Evolutionary conservation across 2,113 vertebrate genomes (phyloP).

Genomic region (Pyxicephalus adspersus): DNA sequence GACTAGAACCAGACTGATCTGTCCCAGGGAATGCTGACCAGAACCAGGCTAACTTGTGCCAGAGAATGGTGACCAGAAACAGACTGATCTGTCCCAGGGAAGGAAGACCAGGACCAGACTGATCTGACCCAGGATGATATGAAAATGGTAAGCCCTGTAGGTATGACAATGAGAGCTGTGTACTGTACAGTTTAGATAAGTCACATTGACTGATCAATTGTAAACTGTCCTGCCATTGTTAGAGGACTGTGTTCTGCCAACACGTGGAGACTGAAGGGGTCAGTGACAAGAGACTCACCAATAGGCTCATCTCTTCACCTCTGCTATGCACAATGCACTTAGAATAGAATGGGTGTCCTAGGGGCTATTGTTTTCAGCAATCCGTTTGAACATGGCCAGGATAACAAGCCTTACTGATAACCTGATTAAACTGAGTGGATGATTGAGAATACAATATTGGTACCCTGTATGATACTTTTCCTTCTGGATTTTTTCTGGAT

Average conservation of each 20-base stretch:
- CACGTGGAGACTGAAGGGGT: conserved; percentile 13
- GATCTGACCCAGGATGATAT: too few relatives aligned
- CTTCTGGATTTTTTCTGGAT: too few relatives aligned
- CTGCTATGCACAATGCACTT: conserved; percentile 6
- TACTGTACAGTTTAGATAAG: conserved; percentile 1
- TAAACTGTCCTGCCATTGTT: background rate
- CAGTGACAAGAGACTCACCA: background rate
- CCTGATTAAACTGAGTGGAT: background rate
- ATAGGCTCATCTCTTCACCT: background rate
- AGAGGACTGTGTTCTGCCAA: background rate
- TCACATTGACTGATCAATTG: conserved; percentile 5
- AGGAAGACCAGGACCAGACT: too few relatives aligned
- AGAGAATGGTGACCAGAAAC: too few relatives aligned
- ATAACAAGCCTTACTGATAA: conserved; percentile 10
- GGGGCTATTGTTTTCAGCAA: conserved; percentile 40
- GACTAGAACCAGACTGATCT: too few relatives aligned
- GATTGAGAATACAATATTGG: conserved; percentile 22
- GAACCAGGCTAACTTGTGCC: too few relatives aligned
- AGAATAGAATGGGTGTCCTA: conserved; percentile 31
- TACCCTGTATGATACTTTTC: background rate
- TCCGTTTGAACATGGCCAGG: conserved; percentile 48
- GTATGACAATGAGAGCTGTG: too few relatives aligned
- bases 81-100: too few relatives aligned
- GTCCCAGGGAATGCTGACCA: too few relatives aligned
- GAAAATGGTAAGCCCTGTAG: too few relatives aligned